Conservation (phyloP, 1,140 invertebrate genomes). For the Probaryconus sp. region DNA sequence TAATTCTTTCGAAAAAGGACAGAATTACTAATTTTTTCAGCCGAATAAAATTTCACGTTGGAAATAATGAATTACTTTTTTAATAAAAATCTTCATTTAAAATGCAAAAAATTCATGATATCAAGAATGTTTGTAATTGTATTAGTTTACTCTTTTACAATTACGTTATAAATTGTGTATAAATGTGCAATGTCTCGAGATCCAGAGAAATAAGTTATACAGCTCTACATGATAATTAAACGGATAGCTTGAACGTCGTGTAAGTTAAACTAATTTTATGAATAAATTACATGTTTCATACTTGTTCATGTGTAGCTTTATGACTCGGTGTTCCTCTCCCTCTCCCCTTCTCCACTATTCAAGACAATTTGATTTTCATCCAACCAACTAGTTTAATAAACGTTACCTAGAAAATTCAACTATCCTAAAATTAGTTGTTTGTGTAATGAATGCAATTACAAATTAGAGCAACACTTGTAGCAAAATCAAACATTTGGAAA, state of each 20-base stretch:
- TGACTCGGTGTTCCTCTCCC: not conserved
- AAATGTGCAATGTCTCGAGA: too few relatives aligned
- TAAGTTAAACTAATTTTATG: conserved; percentile 33
- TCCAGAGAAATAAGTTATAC: too few relatives aligned
- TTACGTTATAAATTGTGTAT: too few relatives aligned
- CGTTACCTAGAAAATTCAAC: conserved; percentile 32
- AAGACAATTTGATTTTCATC: conserved; percentile 31
- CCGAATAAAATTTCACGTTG: too few relatives aligned
- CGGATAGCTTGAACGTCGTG: not conserved
- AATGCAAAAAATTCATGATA: too few relatives aligned
- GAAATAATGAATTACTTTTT: too few relatives aligned
- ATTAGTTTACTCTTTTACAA: too few relatives aligned
- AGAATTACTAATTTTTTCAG: too few relatives aligned
- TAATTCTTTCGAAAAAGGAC: too few relatives aligned
- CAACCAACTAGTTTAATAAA: conserved; percentile 30
- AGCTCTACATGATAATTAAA: too few relatives aligned
- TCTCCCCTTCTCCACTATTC: not conserved
- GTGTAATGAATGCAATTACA: conserved; percentile 19
- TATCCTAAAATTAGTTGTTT: conserved; percentile 33
- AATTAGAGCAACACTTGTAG: conserved; percentile 22
- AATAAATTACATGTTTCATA: conserved; percentile 37
- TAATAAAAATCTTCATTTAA: too few relatives aligned
- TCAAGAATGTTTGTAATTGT: too few relatives aligned
- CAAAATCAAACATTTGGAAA: conserved; percentile 7
- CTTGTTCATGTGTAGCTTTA: conserved; percentile 1